These are phyloP conservation scores for Cyclophora albipunctata DNA, from an alignment of 2,888 invertebrate genomes.

Conservation along the genomic window DNA sequence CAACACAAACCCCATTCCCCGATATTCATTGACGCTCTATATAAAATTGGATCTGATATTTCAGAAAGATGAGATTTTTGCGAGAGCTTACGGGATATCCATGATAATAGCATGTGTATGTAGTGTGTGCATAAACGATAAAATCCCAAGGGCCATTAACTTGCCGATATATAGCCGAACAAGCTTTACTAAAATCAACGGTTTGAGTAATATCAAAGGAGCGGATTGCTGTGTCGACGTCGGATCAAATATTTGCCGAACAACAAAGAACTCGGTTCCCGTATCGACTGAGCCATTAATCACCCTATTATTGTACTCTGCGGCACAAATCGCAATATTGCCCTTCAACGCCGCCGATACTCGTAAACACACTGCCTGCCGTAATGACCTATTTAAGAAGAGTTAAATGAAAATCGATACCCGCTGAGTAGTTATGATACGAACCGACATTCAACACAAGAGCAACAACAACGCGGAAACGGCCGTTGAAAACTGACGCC, in stretches of 20 bases:
- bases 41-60: too few relatives aligned
- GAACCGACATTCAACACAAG: constrained; percentile 20
- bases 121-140: constrained; percentile 7
- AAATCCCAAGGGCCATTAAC: constrained; percentile 31
- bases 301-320: constrained; percentile 63
- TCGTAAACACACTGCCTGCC: constrained; percentile 56
- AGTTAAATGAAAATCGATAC: constrained; percentile 67
- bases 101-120: too few relatives aligned
- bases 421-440: constrained; percentile 29
- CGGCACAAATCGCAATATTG: constrained; percentile 66
- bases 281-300: constrained; percentile 67
- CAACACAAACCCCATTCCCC: too few relatives aligned
- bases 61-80: too few relatives aligned
- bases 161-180: constrained; percentile 26
- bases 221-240: constrained; percentile 50
- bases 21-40: too few relatives aligned
- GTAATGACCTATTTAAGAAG: constrained; percentile 63
- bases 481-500: neutral
- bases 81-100: too few relatives aligned
- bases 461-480: constrained; percentile 1
- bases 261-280: constrained; percentile 64
- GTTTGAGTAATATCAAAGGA: constrained; percentile 49
- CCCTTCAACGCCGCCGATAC: constrained; percentile 51
- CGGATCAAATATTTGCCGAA: constrained; percentile 65
- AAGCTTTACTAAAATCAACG: constrained; percentile 32